Evolutionary conservation across 2,797 vertebrate species (phyloP).

Genomic region (Sebastes nivosus): DNA sequence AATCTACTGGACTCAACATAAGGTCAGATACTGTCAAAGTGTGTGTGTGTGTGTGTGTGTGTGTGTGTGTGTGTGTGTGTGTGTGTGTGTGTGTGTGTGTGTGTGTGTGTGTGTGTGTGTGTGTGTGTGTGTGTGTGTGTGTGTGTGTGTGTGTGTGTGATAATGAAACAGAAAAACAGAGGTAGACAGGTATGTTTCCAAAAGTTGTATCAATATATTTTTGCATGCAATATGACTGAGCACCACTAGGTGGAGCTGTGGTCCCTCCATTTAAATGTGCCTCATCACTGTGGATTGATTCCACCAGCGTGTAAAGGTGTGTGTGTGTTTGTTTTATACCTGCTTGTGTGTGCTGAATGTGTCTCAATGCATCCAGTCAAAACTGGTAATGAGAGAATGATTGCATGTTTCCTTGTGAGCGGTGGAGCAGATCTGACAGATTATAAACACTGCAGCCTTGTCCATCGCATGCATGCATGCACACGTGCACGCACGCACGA

Average conservation of each 20-base stretch:
- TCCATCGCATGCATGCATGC: constrained; percentile 3
- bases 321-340: constrained; percentile 7
- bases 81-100: neutral
- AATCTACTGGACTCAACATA: constrained; percentile 89
- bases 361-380: constrained; percentile 39
- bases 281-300: constrained; percentile 38
- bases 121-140: no score
- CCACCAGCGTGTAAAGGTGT: neutral
- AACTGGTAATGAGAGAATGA: constrained; percentile 65
- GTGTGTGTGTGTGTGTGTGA: neutral
- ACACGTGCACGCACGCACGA: neutral
- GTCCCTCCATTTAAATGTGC: constrained; percentile 32
- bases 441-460: constrained; percentile 48
- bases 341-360: constrained; percentile 5
- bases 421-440: constrained; percentile 48
- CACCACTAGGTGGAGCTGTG: constrained; percentile 68
- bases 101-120: neutral
- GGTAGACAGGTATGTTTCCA: neutral
- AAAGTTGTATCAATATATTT: neutral
- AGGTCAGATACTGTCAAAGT: constrained; percentile 79
- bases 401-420: constrained; percentile 58
- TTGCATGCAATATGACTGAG: neutral
- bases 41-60: neutral
- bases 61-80: neutral
- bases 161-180: neutral